Evolutionary conservation across 2,888 invertebrate genomes (phyloP).

Genomic region (Cryptocheilus praepositus): DNA sequence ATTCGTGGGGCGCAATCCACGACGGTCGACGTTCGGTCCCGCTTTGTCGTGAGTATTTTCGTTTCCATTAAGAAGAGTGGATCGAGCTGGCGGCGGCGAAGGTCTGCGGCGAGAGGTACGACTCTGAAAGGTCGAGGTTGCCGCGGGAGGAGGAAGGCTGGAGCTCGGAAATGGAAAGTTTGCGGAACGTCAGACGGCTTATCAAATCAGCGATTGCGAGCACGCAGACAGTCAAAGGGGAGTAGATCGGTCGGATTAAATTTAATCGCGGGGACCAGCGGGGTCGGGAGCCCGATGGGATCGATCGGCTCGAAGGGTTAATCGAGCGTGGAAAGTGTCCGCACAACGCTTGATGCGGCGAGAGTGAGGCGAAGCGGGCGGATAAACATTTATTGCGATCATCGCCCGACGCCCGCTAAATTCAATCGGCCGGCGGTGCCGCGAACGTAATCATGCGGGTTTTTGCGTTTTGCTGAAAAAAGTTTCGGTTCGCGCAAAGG

Average conservation of each 20-base stretch:
- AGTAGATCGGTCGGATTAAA: too few species aligned
- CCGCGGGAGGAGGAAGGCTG: too few species aligned
- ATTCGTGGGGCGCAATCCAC: conserved; percentile 5
- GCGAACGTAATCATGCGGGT: conserved; percentile 22
- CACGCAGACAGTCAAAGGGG: too few species aligned
- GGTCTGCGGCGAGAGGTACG: neutral
- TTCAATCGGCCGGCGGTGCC: conserved; percentile 19
- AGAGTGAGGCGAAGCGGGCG: neutral
- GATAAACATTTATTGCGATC: conserved; percentile 24
- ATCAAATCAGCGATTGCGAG: too few species aligned
- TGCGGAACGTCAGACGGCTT: too few species aligned
- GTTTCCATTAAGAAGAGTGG: conserved; percentile 29
- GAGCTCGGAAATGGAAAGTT: too few species aligned
- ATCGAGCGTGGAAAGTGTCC: neutral
- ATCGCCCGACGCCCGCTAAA: conserved; percentile 24
- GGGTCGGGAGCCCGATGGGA: too few species aligned
- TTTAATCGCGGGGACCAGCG: too few species aligned
- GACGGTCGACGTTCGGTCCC: conserved; percentile 14
- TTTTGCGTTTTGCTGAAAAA: too few species aligned
- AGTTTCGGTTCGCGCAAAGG: too few species aligned
- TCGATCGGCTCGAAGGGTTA: too few species aligned
- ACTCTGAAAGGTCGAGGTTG: too few species aligned
- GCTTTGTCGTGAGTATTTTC: conserved; percentile 16
- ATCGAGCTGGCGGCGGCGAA: neutral
- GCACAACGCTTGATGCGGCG: neutral